Base-by-base conservation (phyloP, 2,113 vertebrate genomes). In the Periophthalmus modestus region DNA sequence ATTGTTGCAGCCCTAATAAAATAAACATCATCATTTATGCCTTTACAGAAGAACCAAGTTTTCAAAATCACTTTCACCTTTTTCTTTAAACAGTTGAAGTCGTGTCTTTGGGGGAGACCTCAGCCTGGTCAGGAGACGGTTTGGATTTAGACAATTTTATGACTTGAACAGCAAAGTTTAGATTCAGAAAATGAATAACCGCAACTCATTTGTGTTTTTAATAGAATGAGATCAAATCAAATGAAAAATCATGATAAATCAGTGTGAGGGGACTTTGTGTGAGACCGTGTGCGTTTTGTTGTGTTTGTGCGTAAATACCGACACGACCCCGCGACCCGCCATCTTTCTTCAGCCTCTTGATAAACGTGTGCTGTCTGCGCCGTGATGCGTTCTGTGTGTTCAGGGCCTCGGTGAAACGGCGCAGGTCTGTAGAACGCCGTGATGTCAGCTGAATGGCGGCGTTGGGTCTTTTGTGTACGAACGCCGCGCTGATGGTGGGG, bases 401-500 rank as follows among this genome's bases (percentile, higher is more conserved):
- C 36, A 0, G 36, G 3, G 36, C 36, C 50, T 54, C 18, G 2
- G 19, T 55, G 6, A 10, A 9, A 7, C 52, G 0, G 52, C n/a
- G 9, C 52, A n/a, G 52, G 52, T 21, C 52, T 21, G 7, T 2
- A n/a, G 50, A 52, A n/a, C 1, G 52, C 2, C n/a, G 57, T 59
- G 57, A 28, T 59, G 57, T 59, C 57, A 59, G 24, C 23, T 59
- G 57, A 28, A 59, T 59, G n/a, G n/a, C 57, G 23, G 23, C 23
- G 57, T 24, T 15, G 12, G 57, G 23, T 23, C 24, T 10, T 28
- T 59, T 59, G 57, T 59, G 57, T 28, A 24, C 85, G 87, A 88
- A 87, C 88, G 92, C 89, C 15, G 13, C 18, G 28, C 28, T 62
- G 34, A 62, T 62, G 59, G 59, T 34, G 59, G 92, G 91, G 89